Conservation (phyloP, 2,113 vertebrate species). For the rabbit (Oryctolagus cuniculus) region mOryCun1.1 NC_091433.1:63443001-63443500, state of each 20-base stretch:
- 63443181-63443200: slow-evolving; percentile 39
- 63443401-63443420: background rate
- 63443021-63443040: background rate
- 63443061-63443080: background rate
- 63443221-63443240: slow-evolving; percentile 72
- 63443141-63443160: slow-evolving; percentile 59
- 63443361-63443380: background rate
- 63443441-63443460: background rate
- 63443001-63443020: background rate
- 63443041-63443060: background rate
- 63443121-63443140: slow-evolving; percentile 41
- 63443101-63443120: background rate
- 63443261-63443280: slow-evolving; percentile 36
- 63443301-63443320: background rate
- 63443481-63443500: background rate
- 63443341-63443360: background rate
- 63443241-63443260: slow-evolving; percentile 54
- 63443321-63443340: background rate
- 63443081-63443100: background rate
- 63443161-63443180: slow-evolving; percentile 63
- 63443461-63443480: background rate
- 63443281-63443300: slow-evolving; percentile 33
- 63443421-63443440: too few species aligned
- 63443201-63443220: slow-evolving; percentile 63
- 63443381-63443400: fast-evolving